These are phyloP conservation scores for Sinhomidia bicolor DNA, from an alignment of 2,888 invertebrate species.

Conservation along the genomic window DNA sequence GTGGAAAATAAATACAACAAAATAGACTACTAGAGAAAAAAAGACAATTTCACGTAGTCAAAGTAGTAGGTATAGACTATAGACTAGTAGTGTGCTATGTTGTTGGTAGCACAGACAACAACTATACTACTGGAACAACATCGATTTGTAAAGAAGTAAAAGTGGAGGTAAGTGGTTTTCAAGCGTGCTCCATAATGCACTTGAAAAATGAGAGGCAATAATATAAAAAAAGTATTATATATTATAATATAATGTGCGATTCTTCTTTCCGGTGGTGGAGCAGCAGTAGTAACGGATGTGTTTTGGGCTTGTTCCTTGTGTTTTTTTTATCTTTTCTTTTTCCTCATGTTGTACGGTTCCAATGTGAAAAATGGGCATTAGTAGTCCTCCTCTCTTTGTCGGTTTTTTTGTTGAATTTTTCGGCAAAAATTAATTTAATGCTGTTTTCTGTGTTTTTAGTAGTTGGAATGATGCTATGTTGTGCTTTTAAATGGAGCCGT, in stretches of 20 bases:
- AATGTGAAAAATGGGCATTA: no score
- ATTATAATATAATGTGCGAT: constrained; percentile 30
- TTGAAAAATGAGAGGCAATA: constrained; percentile 44
- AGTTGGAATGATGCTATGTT: constrained; percentile 13
- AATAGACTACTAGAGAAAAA: neutral
- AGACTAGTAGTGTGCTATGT: neutral
- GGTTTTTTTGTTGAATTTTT: neutral
- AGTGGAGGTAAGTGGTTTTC: constrained; percentile 37
- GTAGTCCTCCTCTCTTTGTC: neutral
- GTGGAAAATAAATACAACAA: neutral
- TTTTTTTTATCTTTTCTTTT: neutral
- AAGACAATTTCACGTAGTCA: no score
- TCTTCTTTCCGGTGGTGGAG: constrained; percentile 14
- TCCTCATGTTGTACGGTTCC: no score
- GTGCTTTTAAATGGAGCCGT: neutral
- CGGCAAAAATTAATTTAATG: constrained; percentile 33
- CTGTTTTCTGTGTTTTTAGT: neutral
- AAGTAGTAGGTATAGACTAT: neutral
- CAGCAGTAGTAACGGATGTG: constrained; percentile 2
- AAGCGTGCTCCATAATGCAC: constrained; percentile 47
- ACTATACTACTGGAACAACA: neutral
- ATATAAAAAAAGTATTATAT: constrained; percentile 44
- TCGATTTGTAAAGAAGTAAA: constrained; percentile 17
- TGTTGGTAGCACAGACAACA: neutral
- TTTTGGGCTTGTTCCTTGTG: neutral